A percentile compares a stretch with the other conserved stretches of the same genome.
Conservation (phyloP, 35 echinoderm and acorn worm species). For the Chiridota heheva region DNA sequence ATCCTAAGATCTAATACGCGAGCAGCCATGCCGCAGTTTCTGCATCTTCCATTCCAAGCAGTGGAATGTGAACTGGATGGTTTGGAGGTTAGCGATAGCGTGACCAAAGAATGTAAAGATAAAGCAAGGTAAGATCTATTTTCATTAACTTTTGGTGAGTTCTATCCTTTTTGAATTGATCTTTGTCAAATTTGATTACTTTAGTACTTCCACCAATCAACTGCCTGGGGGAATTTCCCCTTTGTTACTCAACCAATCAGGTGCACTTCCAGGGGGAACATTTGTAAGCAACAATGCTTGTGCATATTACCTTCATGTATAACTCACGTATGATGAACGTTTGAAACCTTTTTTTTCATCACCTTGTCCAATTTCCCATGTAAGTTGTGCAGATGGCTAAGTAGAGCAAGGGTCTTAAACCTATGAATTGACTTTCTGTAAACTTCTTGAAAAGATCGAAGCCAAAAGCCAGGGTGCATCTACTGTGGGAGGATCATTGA, state of each 20-base stretch:
- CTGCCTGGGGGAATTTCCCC: no score
- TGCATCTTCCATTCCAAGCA: conserved; percentile 87
- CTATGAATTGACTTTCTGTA: no score
- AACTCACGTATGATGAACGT: no score
- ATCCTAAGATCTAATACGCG: conserved; percentile 26
- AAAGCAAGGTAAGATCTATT: conserved; percentile 34
- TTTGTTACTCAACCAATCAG: no score
- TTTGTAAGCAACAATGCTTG: no score
- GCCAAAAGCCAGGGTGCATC: no score
- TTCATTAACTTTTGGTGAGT: neutral
- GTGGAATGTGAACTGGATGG: conserved; percentile 78
- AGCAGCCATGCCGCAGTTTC: conserved; percentile 63
- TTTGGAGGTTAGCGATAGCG: neutral
- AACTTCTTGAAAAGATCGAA: no score
- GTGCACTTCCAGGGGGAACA: neutral
- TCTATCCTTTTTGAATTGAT: neutral
- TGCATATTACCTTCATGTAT: no score
- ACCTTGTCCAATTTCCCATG: neutral
- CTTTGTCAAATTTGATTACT: neutral
- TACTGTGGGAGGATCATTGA: no score
- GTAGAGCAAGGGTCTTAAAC: no score
- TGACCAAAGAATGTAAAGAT: conserved; percentile 23
- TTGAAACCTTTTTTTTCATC: neutral
- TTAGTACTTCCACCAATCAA: neutral
- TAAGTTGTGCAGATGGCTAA: neutral